These are phyloP conservation scores for Poliocrania exsul DNA, from an alignment of 2,797 vertebrate species.

Conservation along the genomic window DNA sequence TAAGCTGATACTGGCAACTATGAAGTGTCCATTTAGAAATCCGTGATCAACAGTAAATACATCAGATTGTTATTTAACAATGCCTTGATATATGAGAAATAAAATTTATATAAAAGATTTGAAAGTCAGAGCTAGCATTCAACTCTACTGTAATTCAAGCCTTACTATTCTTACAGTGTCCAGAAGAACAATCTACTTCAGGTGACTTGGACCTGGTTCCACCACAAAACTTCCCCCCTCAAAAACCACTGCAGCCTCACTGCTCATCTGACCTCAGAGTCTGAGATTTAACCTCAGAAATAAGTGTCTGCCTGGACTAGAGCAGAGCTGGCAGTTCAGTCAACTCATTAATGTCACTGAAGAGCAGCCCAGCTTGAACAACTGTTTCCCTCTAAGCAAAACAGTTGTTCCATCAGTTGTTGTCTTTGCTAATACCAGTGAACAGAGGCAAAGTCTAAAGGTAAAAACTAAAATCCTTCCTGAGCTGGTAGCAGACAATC, in stretches of 20 bases:
- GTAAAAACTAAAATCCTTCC: conserved; percentile 4
- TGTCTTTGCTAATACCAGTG: background rate
- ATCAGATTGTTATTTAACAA: background rate
- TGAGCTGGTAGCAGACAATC: background rate
- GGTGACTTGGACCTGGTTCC: rapidly evolving
- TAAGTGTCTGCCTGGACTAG: background rate
- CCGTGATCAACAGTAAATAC: background rate
- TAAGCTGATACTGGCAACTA: background rate
- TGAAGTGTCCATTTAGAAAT: background rate
- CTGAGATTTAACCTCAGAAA: background rate
- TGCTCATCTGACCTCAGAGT: background rate
- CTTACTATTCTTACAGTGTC: background rate
- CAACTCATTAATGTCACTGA: background rate
- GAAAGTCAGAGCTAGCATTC: background rate
- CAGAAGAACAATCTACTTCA: background rate
- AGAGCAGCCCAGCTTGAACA: background rate
- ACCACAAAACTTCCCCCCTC: background rate
- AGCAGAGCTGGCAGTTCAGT: background rate
- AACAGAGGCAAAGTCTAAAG: background rate
- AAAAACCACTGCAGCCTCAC: background rate
- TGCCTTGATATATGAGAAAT: background rate
- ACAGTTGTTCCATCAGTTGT: background rate
- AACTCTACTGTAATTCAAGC: background rate
- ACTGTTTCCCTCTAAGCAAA: conserved; percentile 1
- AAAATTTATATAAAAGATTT: background rate